Evolutionary conservation across 2,888 invertebrate species (phyloP).

Genomic region (Thymelicus acteon): DNA sequence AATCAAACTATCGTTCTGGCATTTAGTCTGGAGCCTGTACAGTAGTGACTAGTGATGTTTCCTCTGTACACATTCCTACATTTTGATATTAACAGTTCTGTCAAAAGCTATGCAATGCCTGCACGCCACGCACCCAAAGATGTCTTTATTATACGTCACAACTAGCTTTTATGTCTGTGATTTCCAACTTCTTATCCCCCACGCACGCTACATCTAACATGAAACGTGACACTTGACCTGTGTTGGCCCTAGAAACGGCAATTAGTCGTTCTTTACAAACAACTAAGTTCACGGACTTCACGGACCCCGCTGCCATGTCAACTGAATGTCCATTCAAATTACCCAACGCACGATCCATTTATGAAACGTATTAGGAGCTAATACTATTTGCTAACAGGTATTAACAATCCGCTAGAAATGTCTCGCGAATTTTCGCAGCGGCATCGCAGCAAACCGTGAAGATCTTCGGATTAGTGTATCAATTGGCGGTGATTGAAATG

Average conservation of each 20-base stretch:
- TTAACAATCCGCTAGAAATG: neutral
- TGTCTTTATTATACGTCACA: too few relatives aligned
- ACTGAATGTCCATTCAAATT: constrained; percentile 17
- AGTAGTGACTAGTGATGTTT: too few relatives aligned
- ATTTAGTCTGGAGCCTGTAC: too few relatives aligned
- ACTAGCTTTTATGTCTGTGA: too few relatives aligned
- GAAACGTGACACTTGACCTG: neutral
- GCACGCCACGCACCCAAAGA: too few relatives aligned
- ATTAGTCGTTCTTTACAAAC: neutral
- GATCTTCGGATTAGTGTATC: too few relatives aligned
- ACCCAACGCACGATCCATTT: constrained; percentile 25
- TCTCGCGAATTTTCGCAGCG: neutral
- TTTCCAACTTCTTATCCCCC: neutral
- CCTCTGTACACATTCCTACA: too few relatives aligned
- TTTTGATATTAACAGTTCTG: too few relatives aligned
- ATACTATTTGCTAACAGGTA: neutral
- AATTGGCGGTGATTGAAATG: too few relatives aligned
- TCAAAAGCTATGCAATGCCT: too few relatives aligned
- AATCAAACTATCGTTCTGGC: too few relatives aligned
- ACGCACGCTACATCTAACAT: neutral
- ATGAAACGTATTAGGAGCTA: constrained; percentile 3
- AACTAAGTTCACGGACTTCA: constrained; percentile 26
- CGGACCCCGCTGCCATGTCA: constrained; percentile 9
- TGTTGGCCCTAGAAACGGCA: neutral
- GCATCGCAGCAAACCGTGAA: neutral